A percentile compares a stretch with the other conserved stretches of the same genome.
Conservation (phyloP, 2,113 vertebrate species). For the Protobothrops flavoviridis region DNA sequence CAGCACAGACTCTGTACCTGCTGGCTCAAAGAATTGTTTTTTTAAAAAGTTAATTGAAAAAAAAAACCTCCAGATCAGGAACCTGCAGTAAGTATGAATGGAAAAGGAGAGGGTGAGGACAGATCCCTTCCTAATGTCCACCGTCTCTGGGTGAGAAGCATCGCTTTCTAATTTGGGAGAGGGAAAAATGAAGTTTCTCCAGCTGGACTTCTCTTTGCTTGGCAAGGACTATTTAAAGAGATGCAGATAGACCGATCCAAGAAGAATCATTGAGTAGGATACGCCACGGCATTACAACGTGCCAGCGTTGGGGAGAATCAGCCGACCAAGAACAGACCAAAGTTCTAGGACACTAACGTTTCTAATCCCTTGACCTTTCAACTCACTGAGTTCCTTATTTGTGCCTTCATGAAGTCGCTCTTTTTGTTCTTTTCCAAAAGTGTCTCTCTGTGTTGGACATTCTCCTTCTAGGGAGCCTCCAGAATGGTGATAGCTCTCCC, state of each 20-base stretch:
- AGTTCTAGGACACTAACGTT: background rate
- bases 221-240: conserved; percentile 60
- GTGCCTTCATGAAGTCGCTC: background rate
- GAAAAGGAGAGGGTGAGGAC: conserved; percentile 58
- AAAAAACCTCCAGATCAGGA: conserved; percentile 65
- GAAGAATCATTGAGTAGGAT: conserved; percentile 16
- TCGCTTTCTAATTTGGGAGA: conserved; percentile 63
- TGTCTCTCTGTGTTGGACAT: background rate
- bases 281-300: conserved; percentile 18
- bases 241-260: conserved; percentile 40
- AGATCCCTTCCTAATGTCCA: conserved; percentile 61
- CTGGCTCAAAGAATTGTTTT: background rate
- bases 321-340: conserved; percentile 3
- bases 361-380: conserved; percentile 15
- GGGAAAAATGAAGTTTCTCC: conserved; percentile 36
- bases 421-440: background rate
- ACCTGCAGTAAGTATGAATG: conserved; percentile 66
- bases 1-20: background rate
- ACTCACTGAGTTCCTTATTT: rapidly evolving
- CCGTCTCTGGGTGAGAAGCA: conserved; percentile 61
- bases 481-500: background rate
- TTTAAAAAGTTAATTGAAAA: background rate
- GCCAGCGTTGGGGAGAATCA: conserved; percentile 25
- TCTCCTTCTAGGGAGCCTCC: background rate
- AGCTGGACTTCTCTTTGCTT: conserved; percentile 64